A percentile compares a stretch with the other conserved stretches of the same genome.
phyloP scores from a whole-genome alignment of 2,797 vertebrate genomes.

The Hemitrygon akajei region DNA sequence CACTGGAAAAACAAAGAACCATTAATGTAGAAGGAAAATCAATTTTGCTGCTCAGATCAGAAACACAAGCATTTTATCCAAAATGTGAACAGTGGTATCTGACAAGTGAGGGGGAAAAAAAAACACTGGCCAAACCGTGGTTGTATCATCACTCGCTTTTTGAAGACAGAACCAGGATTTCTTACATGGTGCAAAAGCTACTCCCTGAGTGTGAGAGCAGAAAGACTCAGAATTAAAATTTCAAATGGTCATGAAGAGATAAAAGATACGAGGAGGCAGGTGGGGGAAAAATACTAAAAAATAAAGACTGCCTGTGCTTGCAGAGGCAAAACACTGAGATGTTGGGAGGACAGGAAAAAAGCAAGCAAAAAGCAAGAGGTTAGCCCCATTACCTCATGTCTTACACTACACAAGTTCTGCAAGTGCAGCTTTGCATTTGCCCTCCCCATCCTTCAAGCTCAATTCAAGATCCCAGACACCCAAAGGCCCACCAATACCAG shows the following conservation, averaged over 20 bases:
- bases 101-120: too few relatives aligned
- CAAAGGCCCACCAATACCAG: neutral
- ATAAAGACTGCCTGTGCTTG: neutral
- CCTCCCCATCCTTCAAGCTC: neutral
- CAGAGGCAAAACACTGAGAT: neutral
- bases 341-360: neutral
- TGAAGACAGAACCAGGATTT: neutral
- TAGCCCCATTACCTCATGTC: neutral
- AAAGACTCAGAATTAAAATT: neutral
- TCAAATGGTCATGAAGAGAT: neutral
- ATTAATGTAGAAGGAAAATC: too few relatives aligned
- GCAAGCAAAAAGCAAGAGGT: neutral
- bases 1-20: conserved; percentile 19
- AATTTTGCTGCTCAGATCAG: too few relatives aligned
- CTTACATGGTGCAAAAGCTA: neutral
- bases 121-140: neutral
- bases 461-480: neutral
- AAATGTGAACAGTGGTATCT: too few relatives aligned
- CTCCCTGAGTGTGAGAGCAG: neutral
- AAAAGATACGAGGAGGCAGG: neutral
- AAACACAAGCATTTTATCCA: too few relatives aligned
- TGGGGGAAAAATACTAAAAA: neutral
- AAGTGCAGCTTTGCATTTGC: neutral
- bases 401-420: neutral
- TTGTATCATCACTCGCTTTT: neutral